Evolutionary conservation across 2,797 vertebrate species (phyloP).

Genomic region (Lagodon rhomboides): DNA sequence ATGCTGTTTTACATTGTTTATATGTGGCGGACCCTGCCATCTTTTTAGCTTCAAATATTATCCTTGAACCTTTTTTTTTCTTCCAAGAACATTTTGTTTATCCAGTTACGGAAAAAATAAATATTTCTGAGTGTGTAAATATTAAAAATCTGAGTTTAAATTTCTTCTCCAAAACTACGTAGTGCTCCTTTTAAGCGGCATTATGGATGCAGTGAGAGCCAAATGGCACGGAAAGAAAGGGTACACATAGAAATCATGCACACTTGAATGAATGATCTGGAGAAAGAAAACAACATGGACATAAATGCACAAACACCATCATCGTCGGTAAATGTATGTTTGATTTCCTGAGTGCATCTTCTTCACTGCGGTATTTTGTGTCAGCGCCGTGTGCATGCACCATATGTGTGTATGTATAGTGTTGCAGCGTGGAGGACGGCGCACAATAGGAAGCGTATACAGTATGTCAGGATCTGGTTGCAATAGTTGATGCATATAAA

Average conservation of each 20-base stretch:
- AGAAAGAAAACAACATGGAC: slow-evolving; percentile 28
- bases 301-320: slow-evolving; percentile 15
- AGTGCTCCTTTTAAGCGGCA: not conserved
- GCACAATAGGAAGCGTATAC: slow-evolving; percentile 66
- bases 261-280: slow-evolving; percentile 3
- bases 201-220: not conserved
- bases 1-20: no score
- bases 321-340: slow-evolving; percentile 8
- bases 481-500: slow-evolving; percentile 64
- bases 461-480: slow-evolving; percentile 74
- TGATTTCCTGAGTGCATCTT: slow-evolving; percentile 35
- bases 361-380: slow-evolving; percentile 47
- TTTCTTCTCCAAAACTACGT: no score
- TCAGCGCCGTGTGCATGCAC: slow-evolving; percentile 36
- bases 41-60: no score
- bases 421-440: slow-evolving; percentile 64
- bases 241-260: not conserved
- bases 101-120: no score
- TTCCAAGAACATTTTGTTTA: no score
- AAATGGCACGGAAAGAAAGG: slow-evolving; percentile 7
- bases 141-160: no score
- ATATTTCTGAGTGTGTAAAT: no score
- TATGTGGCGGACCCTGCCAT: no score
- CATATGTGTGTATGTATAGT: slow-evolving; percentile 68
- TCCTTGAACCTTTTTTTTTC: no score